phyloP scores from a whole-genome alignment of 53 echinoderm and acorn worm species.

The Holothuria scabra region DNA sequence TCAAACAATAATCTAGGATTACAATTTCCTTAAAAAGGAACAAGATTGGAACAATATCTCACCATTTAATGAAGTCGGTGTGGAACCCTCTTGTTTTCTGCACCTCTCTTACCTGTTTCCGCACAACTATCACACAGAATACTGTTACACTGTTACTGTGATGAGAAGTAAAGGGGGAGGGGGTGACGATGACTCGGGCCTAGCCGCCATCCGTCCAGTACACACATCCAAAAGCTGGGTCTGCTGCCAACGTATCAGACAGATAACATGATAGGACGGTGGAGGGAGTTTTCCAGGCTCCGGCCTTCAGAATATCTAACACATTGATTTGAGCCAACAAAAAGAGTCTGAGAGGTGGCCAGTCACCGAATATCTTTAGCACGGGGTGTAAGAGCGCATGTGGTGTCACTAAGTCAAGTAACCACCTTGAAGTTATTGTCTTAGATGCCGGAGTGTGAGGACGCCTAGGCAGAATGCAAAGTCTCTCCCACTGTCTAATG shows the following conservation, averaged over 20 bases:
- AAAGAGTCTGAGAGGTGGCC: slow-evolving; percentile 17
- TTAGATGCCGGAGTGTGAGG: slow-evolving; percentile 14
- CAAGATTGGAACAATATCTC: neutral
- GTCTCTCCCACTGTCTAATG: neutral
- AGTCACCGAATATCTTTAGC: neutral
- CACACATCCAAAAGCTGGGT: too few relatives aligned
- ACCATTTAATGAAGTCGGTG: neutral
- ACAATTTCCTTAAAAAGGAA: slow-evolving; percentile 3
- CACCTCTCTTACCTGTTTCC: neutral
- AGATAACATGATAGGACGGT: too few relatives aligned
- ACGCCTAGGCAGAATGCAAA: neutral
- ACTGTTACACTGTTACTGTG: neutral
- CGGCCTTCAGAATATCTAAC: neutral
- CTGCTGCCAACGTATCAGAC: too few relatives aligned
- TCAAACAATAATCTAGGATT: slow-evolving; percentile 8
- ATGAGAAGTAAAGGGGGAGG: too few relatives aligned
- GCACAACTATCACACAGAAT: slow-evolving; percentile 15
- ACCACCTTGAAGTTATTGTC: slow-evolving; percentile 2
- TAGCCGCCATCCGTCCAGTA: too few relatives aligned
- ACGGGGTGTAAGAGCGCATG: slow-evolving; percentile 13
- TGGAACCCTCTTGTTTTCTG: slow-evolving; percentile 12
- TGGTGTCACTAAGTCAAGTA: neutral
- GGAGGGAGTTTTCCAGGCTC: neutral
- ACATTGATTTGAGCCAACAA: slow-evolving; percentile 12
- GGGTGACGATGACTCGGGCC: neutral